Conservation (phyloP, 2,797 vertebrate genomes). For the Megaceryle alcyon region DNA sequence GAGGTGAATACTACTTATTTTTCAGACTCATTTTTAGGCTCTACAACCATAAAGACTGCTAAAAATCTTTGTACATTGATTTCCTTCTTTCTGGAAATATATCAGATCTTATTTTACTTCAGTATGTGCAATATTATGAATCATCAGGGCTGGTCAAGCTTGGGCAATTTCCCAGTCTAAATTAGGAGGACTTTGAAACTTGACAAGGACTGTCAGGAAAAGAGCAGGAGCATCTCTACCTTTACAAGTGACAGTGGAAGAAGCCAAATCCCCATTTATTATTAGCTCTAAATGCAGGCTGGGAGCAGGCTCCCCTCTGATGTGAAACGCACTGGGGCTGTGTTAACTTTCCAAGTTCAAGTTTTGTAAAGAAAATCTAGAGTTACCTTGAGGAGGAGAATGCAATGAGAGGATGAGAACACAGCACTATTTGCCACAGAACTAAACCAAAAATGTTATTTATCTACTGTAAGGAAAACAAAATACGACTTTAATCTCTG, state of each 20-base stretch:
- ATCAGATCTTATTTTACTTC: not conserved
- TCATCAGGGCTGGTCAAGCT: not conserved
- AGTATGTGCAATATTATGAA: not conserved
- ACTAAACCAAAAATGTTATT: not conserved
- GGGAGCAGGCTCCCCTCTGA: not conserved
- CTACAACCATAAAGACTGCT: not conserved
- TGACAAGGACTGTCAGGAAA: not conserved
- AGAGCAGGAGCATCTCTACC: not conserved
- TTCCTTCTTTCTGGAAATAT: not conserved
- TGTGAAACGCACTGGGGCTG: not conserved
- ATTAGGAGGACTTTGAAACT: not conserved
- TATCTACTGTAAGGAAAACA: not conserved
- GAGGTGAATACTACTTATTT: not conserved
- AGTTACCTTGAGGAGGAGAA: not conserved
- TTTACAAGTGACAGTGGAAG: not conserved
- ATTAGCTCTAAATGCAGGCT: not conserved
- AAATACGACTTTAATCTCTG: not conserved
- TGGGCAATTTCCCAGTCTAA: not conserved
- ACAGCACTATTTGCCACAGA: not conserved
- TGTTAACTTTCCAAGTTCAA: not conserved
- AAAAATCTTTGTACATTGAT: not conserved
- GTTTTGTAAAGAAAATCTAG: not conserved
- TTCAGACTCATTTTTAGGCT: not conserved
- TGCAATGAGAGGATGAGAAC: not conserved
- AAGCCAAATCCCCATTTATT: not conserved